A percentile compares a stretch with the other conserved stretches of the same genome.
phyloP scores from a whole-genome alignment of 2,888 invertebrate species.

The Diaperis boleti region DNA sequence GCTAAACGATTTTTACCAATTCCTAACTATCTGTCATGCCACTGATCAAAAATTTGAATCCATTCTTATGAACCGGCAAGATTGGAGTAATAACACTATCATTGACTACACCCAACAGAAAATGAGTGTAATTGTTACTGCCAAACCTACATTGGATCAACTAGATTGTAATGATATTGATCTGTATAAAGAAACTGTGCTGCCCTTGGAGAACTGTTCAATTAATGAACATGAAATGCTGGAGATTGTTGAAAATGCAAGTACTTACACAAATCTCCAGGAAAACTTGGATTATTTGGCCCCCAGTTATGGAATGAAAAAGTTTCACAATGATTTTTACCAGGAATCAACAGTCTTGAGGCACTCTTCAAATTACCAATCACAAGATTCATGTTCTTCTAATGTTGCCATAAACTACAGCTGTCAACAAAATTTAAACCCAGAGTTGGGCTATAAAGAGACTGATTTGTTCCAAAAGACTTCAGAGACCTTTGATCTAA shows the following conservation, averaged over 20 bases:
- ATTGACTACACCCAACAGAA: constrained; percentile 40
- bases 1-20: constrained; percentile 61
- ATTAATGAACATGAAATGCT: constrained; percentile 44
- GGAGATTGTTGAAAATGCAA: constrained; percentile 43
- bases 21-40: constrained; percentile 59
- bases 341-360: constrained; percentile 34
- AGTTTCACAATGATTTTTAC: constrained; percentile 26
- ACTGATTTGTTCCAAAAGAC: constrained; percentile 8
- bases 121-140: constrained; percentile 50
- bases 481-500: constrained; percentile 15
- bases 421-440: constrained; percentile 25
- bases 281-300: constrained; percentile 41
- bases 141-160: constrained; percentile 43
- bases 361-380: constrained; percentile 38
- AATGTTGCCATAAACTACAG: constrained; percentile 37
- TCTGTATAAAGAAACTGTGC: constrained; percentile 40
- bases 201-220: constrained; percentile 39
- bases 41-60: constrained; percentile 63
- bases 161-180: constrained; percentile 38
- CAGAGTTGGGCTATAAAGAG: not conserved
- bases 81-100: constrained; percentile 30
- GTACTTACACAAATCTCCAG: constrained; percentile 33
- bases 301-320: constrained; percentile 35
- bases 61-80: constrained; percentile 45
- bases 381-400: constrained; percentile 31